These are phyloP conservation scores for Flabesymbios commensalis DNA, from an alignment of 2,888 invertebrate species.

Conservation along the genomic window DNA sequence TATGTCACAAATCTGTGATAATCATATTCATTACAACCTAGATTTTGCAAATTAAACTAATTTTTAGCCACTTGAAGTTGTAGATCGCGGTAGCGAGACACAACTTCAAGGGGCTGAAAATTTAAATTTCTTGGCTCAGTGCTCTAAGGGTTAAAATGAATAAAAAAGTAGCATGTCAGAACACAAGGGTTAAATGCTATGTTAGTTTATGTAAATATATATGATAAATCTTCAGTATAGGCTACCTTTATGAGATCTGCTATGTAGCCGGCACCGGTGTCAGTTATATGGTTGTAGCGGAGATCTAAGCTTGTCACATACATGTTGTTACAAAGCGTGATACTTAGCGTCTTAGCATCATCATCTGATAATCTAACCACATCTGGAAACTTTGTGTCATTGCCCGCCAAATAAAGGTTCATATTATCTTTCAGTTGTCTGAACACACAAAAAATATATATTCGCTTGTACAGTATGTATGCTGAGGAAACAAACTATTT, in stretches of 20 bases:
- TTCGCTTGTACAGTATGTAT: too few relatives aligned
- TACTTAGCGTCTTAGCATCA: constrained; percentile 46
- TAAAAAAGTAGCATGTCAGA: background rate
- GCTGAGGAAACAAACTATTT: too few relatives aligned
- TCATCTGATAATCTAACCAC: constrained; percentile 42
- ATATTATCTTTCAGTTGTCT: constrained; percentile 9
- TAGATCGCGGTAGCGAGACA: too few relatives aligned
- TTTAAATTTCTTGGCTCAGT: too few relatives aligned
- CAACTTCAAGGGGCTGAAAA: too few relatives aligned
- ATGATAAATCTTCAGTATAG: too few relatives aligned
- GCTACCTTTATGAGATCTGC: constrained; percentile 51
- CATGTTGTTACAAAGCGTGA: constrained; percentile 46
- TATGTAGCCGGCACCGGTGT: constrained; percentile 49
- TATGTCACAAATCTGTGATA: too few relatives aligned
- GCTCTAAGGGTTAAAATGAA: too few relatives aligned
- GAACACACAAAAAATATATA: too few relatives aligned
- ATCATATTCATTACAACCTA: too few relatives aligned
- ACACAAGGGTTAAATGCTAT: background rate
- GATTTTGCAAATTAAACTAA: too few relatives aligned
- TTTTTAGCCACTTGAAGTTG: too few relatives aligned
- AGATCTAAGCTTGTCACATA: constrained; percentile 54
- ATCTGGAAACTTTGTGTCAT: constrained; percentile 44
- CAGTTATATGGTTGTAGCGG: constrained; percentile 58
- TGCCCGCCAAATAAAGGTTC: constrained; percentile 45
- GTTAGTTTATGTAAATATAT: background rate